These are phyloP conservation scores for Theonella swinhoei DNA, from an alignment of 37 sponge, comb jelly and placozoan genomes.

Conservation along the genomic window DNA sequence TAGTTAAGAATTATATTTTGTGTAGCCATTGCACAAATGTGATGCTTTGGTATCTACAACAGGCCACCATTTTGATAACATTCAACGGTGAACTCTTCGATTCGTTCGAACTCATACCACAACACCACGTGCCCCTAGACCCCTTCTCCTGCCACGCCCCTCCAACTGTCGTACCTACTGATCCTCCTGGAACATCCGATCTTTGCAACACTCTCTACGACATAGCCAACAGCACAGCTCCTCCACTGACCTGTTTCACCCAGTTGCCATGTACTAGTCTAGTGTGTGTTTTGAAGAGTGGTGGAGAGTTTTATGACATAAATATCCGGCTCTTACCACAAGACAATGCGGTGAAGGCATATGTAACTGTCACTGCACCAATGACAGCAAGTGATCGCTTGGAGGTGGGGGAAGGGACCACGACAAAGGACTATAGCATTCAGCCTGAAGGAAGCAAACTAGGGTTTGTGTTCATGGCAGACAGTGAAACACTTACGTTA, in stretches of 20 bases:
- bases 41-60: not conserved
- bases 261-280: not conserved
- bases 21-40: too few relatives aligned
- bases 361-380: too few relatives aligned
- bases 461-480: too few relatives aligned
- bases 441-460: too few relatives aligned
- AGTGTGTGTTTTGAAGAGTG: not conserved
- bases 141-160: not conserved
- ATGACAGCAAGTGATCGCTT: too few relatives aligned
- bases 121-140: slow-evolving; percentile 8
- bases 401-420: too few relatives aligned
- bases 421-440: too few relatives aligned
- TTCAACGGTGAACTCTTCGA: too few relatives aligned
- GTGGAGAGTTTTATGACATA: not conserved
- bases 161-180: not conserved
- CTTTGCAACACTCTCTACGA: not conserved
- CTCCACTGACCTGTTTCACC: not conserved
- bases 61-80: too few relatives aligned
- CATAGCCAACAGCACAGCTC: not conserved
- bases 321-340: not conserved
- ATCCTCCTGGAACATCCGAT: not conserved
- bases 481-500: too few relatives aligned
- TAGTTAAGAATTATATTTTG: too few relatives aligned
- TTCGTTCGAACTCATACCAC: not conserved
- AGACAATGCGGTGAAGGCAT: not conserved